These are phyloP conservation scores for Amphiura filiformis DNA, from an alignment of 35 echinoderm and acorn worm genomes.

Conservation along the genomic window DNA sequence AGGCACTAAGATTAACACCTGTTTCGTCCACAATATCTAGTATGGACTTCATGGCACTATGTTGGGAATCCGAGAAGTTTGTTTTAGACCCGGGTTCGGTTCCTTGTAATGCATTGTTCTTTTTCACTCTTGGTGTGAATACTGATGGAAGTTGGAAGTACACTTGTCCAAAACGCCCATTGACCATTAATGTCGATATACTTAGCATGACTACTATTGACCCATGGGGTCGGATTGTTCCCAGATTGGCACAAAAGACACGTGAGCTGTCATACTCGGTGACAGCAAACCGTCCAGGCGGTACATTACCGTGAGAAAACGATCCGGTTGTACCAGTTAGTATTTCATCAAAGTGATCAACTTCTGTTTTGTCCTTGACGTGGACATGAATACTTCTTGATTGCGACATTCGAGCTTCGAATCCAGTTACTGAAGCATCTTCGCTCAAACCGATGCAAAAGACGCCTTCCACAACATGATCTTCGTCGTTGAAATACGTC, in stretches of 20 bases:
- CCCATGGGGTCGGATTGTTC: conserved; percentile 89
- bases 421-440: conserved; percentile 71
- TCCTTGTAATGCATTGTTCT: conserved; percentile 13
- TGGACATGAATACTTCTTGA: conserved; percentile 74
- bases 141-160: conserved; percentile 61
- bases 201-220: conserved; percentile 77
- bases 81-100: conserved; percentile 4
- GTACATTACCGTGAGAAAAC: conserved; percentile 45
- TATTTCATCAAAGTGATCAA: conserved; percentile 89
- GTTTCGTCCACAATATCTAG: conserved; percentile 74
- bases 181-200: conserved; percentile 72
- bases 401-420: conserved; percentile 87
- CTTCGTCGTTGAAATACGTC: conserved; percentile 91
- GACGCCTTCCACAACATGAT: conserved; percentile 94
- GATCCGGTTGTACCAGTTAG: conserved; percentile 55
- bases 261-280: conserved; percentile 78
- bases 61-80: conserved; percentile 29
- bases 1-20: conserved; percentile 49
- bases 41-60: conserved; percentile 31
- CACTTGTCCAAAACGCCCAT: conserved; percentile 45
- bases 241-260: conserved; percentile 90
- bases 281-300: conserved; percentile 86
- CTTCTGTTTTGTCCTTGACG: conserved; percentile 76
- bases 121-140: conserved; percentile 68
- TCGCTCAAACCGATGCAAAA: conserved; percentile 81